Percentiles rank a stretch among this genome's conserved stretches.
phyloP scores from a whole-genome alignment of 2,797 vertebrate genomes.

The Enteromius unitaeniatus region DNA sequence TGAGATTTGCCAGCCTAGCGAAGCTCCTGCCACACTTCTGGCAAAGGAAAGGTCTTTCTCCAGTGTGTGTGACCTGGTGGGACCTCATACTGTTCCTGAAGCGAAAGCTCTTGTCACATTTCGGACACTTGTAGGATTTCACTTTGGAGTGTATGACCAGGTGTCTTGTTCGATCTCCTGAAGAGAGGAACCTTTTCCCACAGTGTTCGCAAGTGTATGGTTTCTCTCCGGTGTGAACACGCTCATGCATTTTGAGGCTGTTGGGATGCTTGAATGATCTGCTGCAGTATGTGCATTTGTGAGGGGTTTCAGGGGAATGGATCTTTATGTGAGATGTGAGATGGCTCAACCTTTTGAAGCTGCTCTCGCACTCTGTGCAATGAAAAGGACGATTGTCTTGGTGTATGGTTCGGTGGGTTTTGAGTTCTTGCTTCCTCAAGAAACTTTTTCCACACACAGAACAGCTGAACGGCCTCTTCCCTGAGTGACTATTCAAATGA shows the following conservation, averaged over 20 bases:
- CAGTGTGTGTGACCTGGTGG: slow-evolving; percentile 30
- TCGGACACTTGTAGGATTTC: slow-evolving; percentile 32
- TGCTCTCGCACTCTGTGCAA: slow-evolving; percentile 41
- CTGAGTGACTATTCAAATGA: slow-evolving; percentile 31
- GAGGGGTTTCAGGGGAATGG: slow-evolving; percentile 31
- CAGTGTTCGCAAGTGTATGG: slow-evolving; percentile 46
- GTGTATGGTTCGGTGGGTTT: slow-evolving; percentile 31
- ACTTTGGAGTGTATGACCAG: slow-evolving; percentile 13
- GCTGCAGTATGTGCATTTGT: slow-evolving; percentile 44
- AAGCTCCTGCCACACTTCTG: slow-evolving; percentile 41
- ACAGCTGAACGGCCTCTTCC: slow-evolving; percentile 21
- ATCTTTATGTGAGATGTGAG: slow-evolving; percentile 36
- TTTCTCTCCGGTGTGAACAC: slow-evolving; percentile 46
- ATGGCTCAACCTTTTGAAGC: slow-evolving; percentile 42
- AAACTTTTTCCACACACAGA: slow-evolving; percentile 43
- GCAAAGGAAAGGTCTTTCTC: slow-evolving; percentile 39
- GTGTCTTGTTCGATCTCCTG: slow-evolving; percentile 32
- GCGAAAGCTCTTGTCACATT: slow-evolving; percentile 33
- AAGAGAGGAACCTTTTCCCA: slow-evolving; percentile 15
- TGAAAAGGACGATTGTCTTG: slow-evolving; percentile 22
- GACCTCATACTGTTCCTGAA: not conserved
- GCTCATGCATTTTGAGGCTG: slow-evolving; percentile 32
- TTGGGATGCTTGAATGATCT: slow-evolving; percentile 40
- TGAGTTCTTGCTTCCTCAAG: slow-evolving; percentile 10
- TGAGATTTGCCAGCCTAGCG: not conserved